Base-by-base conservation (phyloP, 2,113 vertebrate genomes). In the Gadus macrocephalus region DNA sequence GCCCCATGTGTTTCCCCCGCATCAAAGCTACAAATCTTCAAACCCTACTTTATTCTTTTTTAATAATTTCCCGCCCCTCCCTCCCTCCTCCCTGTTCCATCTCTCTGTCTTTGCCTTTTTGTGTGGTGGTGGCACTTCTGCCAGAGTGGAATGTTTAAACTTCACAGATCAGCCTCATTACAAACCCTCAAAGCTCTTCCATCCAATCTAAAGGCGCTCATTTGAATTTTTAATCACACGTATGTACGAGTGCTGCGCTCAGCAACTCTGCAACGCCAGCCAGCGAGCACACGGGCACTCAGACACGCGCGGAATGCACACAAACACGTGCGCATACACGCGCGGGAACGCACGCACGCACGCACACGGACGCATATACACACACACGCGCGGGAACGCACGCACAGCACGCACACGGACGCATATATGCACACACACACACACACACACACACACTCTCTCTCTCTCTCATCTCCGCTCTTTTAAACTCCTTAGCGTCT, bases 141-240 rank as follows among this genome's bases (percentile, higher is more conserved):
- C 80, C 80, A 66, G 80, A 80, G 81, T 76, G 84, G 82, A 86
- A 86, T 87, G 91, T 93, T 93, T 90, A 88, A 91, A 87, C 91
- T 93, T 93, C 93, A 89, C 88, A 93, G 90, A 90, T 93, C 86
- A 87, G 93, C 87, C 93, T 98, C 94, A 94, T 97, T 97, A 98
- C 92, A 91, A 86, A 88, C 91, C 91, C 94, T 93, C 93, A 94
- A 95, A 93, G 93, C 84, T 14, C 87, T 92, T 83, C 91, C 92
- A 93, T 93, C 92, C 93, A 96, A 95, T 97, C 87, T 94, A 95
- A 95, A 95, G 94, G 93, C 93, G 78, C 90, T 94, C 92, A 92
- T 95, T 93, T 95, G 91, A 94, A 96, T 96, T 95, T 96, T 95
- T 97, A 94, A 96, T 96, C 94, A 92, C 92, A 92, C 91, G 88